These are phyloP conservation scores for Discoglossus pictus DNA, from an alignment of 2,797 vertebrate species.

Conservation along the genomic window DNA sequence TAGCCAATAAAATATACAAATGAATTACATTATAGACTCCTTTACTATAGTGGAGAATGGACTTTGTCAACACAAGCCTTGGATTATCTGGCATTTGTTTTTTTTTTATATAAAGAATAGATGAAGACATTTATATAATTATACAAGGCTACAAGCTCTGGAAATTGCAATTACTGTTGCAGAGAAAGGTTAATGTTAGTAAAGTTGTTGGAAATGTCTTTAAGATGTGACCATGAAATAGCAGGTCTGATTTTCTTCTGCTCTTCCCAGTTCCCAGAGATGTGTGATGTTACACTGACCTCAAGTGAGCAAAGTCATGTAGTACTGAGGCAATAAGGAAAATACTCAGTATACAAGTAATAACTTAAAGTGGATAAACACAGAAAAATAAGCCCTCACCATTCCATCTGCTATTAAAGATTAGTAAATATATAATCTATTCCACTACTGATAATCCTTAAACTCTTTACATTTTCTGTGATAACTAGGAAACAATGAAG, in stretches of 20 bases:
- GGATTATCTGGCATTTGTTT: no score
- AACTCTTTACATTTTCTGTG: no score
- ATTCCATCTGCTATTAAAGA: neutral
- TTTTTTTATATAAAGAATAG: no score
- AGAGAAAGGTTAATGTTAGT: constrained; percentile 29
- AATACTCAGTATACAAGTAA: no score
- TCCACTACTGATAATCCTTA: neutral
- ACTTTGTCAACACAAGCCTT: no score
- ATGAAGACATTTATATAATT: no score
- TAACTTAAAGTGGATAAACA: no score
- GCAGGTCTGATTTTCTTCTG: neutral
- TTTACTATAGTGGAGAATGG: no score
- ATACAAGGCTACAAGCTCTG: neutral
- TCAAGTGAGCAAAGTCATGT: constrained; percentile 10
- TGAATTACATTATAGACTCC: constrained; percentile 14
- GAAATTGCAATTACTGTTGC: constrained; percentile 14
- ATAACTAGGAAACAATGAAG: no score
- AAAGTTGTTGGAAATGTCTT: constrained; percentile 17
- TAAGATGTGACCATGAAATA: neutral
- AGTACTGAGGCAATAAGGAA: no score
- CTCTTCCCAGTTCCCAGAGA: neutral
- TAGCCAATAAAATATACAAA: no score
- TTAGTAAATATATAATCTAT: neutral
- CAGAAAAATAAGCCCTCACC: neutral
- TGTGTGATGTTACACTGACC: constrained; percentile 34